Evolutionary conservation across 2,888 invertebrate species (phyloP), one percentile per base, ranked within the genome.

Genomic region (Melanostoma scalare): DNA sequence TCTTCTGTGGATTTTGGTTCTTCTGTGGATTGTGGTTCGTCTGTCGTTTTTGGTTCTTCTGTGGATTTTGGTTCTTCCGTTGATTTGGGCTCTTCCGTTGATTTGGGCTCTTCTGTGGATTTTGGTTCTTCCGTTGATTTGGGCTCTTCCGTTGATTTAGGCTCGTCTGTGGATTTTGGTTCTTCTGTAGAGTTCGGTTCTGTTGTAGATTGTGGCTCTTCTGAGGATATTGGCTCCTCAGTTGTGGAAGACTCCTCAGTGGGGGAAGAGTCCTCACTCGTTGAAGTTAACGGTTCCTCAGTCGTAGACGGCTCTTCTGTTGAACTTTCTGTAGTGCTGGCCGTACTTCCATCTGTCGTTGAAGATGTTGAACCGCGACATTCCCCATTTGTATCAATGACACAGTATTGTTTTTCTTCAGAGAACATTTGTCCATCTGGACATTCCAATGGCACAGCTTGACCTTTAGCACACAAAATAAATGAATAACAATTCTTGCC

Each of bases 401-500:
- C 42, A 33, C 89, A 89, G 30, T 86, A 85, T 35, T 73, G 65
- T 5, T 85, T 40, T 5, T 67, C n/a, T 3, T 20, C 44, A 2
- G 87, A 84, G 55, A 85, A 89, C 50, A 87, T 87, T 1, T 87
- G 80, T 4, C 85, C 86, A 3, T 53, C 56, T 3, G 86, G 85
- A 46, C 89, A 89, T 20, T 87, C 69, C 20, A 86, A 65, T 38
- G 86, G 42, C 9, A 86, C 40, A 4, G 89, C 86, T 6, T 48
- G 20, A 5, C 86, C 85, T 6, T 65, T n/a, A 6, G 73, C 50
- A 48, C 89, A 89, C 4, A 86, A 79, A 65, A 86, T 87, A 33
- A 86, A 89, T 2, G 87, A 86, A 42, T 86, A 86, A 48, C 89
- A 89, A 9, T 87, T 81, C 1, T 77, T 78, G 0, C 65, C 38